Evolutionary conservation across 2,113 vertebrate species (phyloP), one percentile per base, ranked within the genome.

Genomic region (Neopipo cinnamomea): DNA sequence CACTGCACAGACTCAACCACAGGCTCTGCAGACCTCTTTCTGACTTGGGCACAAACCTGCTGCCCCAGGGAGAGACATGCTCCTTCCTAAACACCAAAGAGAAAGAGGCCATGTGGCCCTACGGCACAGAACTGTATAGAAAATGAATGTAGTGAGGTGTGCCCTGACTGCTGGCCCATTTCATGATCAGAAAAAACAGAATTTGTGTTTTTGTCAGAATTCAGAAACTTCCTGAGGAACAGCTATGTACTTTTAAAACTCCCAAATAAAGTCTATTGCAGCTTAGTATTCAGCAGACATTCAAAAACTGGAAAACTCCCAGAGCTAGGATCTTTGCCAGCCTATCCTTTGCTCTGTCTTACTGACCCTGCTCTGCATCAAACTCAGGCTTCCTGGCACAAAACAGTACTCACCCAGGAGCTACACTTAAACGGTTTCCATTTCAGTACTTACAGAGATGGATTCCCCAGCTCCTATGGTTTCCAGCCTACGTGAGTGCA

Each of bases 111-210:
- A 22, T 3, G 2, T 44, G 35, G 41, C 22, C 46, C 25, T 8
- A 20, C 12, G 49, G 35, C 12, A 46, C 10, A 4, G 28, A n/a
- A 23, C 19, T 61, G 28, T 70, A 49, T 24, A 44, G 31, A 35
- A 68, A 35, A 44, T 20, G 41, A 47, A 56, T 0, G 0, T 12
- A 46, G 46, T 49, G 52, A 49, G 62, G 58, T 0, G 0, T 11
- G 27, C n/a, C 5, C 52, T 55, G 46, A 24, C 21, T 0, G 3
- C 25, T 28, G 24, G 3, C 8, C 11, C 30, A 28, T 31, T 81
- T 59, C 70, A 47, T 41, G n/a, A 66, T 47, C 23, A 71, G 46
- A n/a, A 82, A 61, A 74, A 52, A 7, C 2, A 66, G 33, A 61
- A 52, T 30, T 66, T 44, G 37, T 78, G 55, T 4, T 88, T 85